Evolutionary conservation across 2,888 invertebrate genomes (phyloP), one percentile per base, ranked within the genome.

Genomic region (Amphipyra tragopoginis): DNA sequence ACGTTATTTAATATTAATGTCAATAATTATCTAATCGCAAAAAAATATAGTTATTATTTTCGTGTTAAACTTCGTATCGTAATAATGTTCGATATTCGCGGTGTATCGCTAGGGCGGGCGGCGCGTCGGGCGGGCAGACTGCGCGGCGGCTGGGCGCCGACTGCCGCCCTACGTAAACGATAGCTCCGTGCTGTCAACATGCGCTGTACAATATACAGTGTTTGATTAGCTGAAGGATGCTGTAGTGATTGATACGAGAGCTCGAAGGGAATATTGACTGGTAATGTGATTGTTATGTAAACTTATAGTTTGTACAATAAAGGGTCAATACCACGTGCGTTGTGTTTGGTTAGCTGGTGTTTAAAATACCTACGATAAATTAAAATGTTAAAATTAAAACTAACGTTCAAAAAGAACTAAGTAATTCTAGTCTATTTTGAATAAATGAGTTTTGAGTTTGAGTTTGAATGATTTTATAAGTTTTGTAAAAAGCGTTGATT

Each of bases 131-230:
- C 83, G 80, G 82, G 81, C 76, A 81, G 78, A 61, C 68, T 64
- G 72, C 69, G 56, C 79, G 78, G 77, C 81, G 82, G 71, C 81
- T 72, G 64, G 77, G 58, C 71, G 81, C 85, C 82, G 70, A 86
- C 81, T 86, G 81, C 76, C 78, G 80, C 61, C 68, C 75, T 69
- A 51, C 56, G 44, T 5, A 10, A 14, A 33, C 45, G 11, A 0
- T 11, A 2, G 38, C 15, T 29, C 14, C 14, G 9, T 2, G 13
- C 33, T 11, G 14, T 15, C 36, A 14, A 59, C 55, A n/a, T 47
- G 38, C 55, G 45, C 56, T 43, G 47, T 21, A 47, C 49, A 42
- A 44, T 36, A 40, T 13, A 14, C 11, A 7, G 6, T 15, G 42
- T 39, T 51, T 55, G 26, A 52, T 54, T 55, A 52, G 49, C 54